These are phyloP conservation scores for Cataglyphis cursor DNA, from an alignment of 2,888 invertebrate species.

Conservation along the genomic window DNA sequence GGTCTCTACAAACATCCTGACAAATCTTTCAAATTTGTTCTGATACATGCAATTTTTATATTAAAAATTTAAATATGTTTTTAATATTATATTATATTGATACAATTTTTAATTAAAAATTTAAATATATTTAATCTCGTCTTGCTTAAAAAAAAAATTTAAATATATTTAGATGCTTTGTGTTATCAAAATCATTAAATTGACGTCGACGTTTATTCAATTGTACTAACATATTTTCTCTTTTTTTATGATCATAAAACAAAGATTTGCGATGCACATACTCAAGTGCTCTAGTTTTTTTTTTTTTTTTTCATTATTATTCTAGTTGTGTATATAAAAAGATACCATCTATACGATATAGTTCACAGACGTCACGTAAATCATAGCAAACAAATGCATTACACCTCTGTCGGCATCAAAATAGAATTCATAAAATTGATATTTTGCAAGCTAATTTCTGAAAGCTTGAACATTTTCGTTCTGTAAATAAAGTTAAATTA, in stretches of 20 bases:
- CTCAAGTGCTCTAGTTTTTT: slow-evolving; percentile 11
- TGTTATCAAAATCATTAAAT: neutral
- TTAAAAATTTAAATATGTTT: neutral
- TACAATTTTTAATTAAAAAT: no score
- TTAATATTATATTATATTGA: no score
- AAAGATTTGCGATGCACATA: neutral
- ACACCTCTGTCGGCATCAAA: neutral
- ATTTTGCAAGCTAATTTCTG: neutral
- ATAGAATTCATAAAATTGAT: neutral
- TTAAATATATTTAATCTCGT: no score
- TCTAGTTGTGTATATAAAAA: slow-evolving; percentile 23
- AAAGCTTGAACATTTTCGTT: neutral
- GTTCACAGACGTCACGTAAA: slow-evolving; percentile 29
- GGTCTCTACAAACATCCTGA: no score
- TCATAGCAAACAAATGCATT: neutral
- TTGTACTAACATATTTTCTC: neutral
- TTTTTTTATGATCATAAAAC: slow-evolving; percentile 5
- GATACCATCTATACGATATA: slow-evolving; percentile 17
- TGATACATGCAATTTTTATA: neutral
- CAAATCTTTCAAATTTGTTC: neutral
- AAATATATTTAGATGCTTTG: neutral
- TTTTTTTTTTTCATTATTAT: slow-evolving; percentile 32
- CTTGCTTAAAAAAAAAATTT: neutral
- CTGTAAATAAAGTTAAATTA: neutral
- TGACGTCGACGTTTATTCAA: neutral